These are phyloP conservation scores for Hylaea fasciaria DNA, from an alignment of 2,888 invertebrate genomes.

Conservation along the genomic window DNA sequence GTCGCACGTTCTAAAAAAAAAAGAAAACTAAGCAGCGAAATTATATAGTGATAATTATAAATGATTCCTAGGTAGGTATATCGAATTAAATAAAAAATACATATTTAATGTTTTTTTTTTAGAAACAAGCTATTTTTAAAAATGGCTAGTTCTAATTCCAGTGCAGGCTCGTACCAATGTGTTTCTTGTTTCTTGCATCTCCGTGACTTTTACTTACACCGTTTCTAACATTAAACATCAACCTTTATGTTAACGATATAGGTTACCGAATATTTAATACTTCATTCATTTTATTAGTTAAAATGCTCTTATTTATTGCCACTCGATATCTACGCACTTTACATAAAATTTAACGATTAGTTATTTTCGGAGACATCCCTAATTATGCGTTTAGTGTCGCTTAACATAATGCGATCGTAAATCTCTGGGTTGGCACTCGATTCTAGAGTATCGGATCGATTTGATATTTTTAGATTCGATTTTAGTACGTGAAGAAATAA, in stretches of 20 bases:
- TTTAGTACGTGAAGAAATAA: background rate
- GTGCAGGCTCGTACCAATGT: too few species aligned
- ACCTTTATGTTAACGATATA: slow-evolving; percentile 29
- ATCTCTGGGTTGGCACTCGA: slow-evolving; percentile 56
- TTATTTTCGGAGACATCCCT: slow-evolving; percentile 68
- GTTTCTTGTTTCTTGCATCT: too few species aligned
- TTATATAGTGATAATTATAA: too few species aligned
- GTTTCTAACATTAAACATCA: slow-evolving; percentile 31
- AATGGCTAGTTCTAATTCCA: too few species aligned
- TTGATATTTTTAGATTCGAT: slow-evolving; percentile 12
- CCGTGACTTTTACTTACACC: too few species aligned
- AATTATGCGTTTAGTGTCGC: slow-evolving; percentile 75
- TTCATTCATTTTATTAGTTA: slow-evolving; percentile 32
- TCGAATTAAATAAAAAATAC: too few species aligned
- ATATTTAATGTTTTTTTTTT: too few species aligned
- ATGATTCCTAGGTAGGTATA: too few species aligned
- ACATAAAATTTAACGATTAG: slow-evolving; percentile 68
- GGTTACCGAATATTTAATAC: slow-evolving; percentile 26
- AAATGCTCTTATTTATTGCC: slow-evolving; percentile 39
- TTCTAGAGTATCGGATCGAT: slow-evolving; percentile 51
- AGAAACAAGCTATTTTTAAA: background rate
- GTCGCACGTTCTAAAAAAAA: too few species aligned
- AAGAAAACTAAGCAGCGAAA: too few species aligned
- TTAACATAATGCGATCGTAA: slow-evolving; percentile 68
- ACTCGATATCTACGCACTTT: slow-evolving; percentile 56